A percentile compares a stretch with the other conserved stretches of the same genome.
phyloP scores from a whole-genome alignment of 2,888 invertebrate species.

The Cristatella mucedo region DNA sequence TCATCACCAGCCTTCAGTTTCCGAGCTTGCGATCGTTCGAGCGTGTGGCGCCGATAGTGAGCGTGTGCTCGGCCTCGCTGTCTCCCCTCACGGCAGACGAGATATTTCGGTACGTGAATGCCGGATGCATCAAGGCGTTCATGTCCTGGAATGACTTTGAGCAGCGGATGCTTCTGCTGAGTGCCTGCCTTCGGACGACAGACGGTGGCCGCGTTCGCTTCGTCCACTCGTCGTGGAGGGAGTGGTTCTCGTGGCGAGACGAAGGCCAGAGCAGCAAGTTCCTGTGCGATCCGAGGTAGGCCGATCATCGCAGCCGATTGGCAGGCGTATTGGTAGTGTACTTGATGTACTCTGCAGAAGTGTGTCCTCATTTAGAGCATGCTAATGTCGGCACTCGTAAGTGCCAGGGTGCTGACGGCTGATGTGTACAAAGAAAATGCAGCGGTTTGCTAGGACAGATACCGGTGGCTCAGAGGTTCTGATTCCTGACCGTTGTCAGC shows the following conservation, averaged over 20 bases:
- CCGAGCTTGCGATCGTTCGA: slow-evolving; percentile 64
- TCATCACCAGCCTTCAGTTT: slow-evolving; percentile 76
- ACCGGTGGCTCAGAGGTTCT: too few species aligned
- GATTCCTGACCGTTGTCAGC: too few species aligned
- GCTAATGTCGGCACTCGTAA: too few species aligned
- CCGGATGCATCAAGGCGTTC: slow-evolving; percentile 59
- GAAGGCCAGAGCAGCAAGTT: slow-evolving; percentile 64
- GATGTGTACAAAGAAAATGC: too few species aligned
- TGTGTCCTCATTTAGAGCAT: too few species aligned
- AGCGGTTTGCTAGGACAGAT: too few species aligned
- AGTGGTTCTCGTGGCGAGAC: slow-evolving; percentile 70
- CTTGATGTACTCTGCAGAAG: too few species aligned
- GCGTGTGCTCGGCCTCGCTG: slow-evolving; percentile 73
- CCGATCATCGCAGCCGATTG: slow-evolving; percentile 1
- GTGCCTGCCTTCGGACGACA: slow-evolving; percentile 71
- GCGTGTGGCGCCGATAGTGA: slow-evolving; percentile 62
- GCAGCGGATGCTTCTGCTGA: slow-evolving; percentile 65
- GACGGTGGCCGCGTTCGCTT: slow-evolving; percentile 89
- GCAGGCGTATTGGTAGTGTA: too few species aligned
- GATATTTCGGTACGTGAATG: slow-evolving; percentile 81
- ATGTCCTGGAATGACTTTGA: slow-evolving; percentile 78
- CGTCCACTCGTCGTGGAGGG: slow-evolving; percentile 91
- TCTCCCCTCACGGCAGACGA: slow-evolving; percentile 75
- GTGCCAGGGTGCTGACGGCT: too few species aligned
- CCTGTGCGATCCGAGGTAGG: slow-evolving; percentile 63